Evolutionary conservation across 2,888 invertebrate species (phyloP).

Genomic region (Epinotia brunnichana): DNA sequence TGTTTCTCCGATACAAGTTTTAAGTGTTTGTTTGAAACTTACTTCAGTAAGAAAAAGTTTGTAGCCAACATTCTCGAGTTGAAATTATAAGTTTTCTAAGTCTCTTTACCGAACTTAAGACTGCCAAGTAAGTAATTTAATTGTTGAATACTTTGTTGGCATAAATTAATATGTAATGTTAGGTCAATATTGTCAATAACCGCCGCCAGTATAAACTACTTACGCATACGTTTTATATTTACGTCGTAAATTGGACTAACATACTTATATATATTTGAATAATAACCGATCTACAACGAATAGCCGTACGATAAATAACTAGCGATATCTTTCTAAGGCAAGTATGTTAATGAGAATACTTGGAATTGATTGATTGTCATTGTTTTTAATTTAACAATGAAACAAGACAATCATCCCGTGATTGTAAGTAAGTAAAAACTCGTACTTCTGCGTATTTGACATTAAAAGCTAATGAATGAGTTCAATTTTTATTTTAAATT

Average conservation of each 20-base stretch:
- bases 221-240: not conserved
- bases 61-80: not conserved
- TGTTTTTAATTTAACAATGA: constrained; percentile 27
- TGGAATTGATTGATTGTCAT: constrained; percentile 21
- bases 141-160: too few species aligned
- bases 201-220: too few species aligned
- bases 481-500: not conserved
- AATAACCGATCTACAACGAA: too few species aligned
- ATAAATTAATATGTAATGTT: too few species aligned
- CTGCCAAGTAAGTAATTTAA: too few species aligned
- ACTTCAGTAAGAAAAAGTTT: constrained; percentile 8
- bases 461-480: constrained; percentile 3
- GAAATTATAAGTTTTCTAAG: not conserved
- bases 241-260: not conserved
- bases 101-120: not conserved
- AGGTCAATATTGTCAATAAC: too few species aligned
- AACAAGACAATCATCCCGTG: constrained; percentile 19
- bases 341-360: constrained; percentile 8
- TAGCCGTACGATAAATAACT: not conserved
- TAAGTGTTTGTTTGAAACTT: constrained; percentile 13
- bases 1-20: not conserved
- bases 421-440: constrained; percentile 10
- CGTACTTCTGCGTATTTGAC: constrained; percentile 4
- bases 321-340: not conserved
- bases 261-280: too few species aligned